Conservation (phyloP, 2,797 vertebrate genomes). For the Echiichthys vipera region DNA sequence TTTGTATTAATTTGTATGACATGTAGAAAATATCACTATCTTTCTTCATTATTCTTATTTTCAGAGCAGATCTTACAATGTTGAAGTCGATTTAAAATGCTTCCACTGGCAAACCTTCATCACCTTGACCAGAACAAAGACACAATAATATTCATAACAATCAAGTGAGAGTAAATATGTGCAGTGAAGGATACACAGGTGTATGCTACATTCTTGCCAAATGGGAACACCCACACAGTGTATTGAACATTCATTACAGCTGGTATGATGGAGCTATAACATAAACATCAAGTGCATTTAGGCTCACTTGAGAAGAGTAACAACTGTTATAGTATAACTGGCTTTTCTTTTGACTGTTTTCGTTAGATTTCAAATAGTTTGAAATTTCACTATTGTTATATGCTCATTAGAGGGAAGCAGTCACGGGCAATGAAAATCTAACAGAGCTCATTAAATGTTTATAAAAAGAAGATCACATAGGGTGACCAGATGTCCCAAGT, state of each 20-base stretch:
- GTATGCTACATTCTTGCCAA: not conserved
- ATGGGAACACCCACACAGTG: not conserved
- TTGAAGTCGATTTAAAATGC: not conserved
- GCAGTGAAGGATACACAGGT: not conserved
- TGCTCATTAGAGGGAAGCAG: not conserved
- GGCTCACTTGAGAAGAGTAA: not conserved
- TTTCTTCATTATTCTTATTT: not conserved
- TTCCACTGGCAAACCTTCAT: not conserved
- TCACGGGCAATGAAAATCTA: not conserved
- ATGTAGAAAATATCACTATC: not conserved
- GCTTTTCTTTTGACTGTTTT: not conserved
- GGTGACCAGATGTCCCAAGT: no score
- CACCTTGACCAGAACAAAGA: not conserved
- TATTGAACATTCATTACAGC: conserved; percentile 7
- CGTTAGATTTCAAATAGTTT: not conserved
- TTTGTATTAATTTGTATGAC: not conserved
- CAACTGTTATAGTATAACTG: not conserved
- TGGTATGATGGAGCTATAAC: not conserved
- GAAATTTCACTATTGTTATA: not conserved
- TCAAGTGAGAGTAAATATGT: not conserved
- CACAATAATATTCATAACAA: not conserved
- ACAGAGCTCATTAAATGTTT: conserved; percentile 3
- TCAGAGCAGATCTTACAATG: not conserved
- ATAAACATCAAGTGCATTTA: not conserved
- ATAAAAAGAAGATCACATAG: not conserved